phyloP scores from a whole-genome alignment of 2,113 vertebrate genomes.

The Forbesichthys papilliferus region DNA sequence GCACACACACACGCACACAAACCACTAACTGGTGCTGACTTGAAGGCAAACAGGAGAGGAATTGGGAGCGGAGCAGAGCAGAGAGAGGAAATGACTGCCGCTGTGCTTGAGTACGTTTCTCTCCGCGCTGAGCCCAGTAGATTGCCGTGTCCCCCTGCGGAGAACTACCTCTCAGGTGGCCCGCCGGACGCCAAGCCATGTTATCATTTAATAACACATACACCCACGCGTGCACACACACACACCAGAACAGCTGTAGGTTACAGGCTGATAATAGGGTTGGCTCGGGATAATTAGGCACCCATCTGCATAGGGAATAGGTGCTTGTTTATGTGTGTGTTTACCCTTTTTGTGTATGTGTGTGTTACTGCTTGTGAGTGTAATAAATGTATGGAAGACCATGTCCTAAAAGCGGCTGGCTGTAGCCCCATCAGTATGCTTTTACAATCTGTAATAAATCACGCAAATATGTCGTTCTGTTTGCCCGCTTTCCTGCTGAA shows the following conservation, averaged over 20 bases:
- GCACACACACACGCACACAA: conserved; percentile 21
- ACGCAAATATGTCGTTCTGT: conserved; percentile 68
- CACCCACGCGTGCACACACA: conserved; percentile 47
- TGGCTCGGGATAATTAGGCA: conserved; percentile 37
- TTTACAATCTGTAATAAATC: conserved; percentile 65
- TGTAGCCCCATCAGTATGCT: conserved; percentile 16
- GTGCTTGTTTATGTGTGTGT: background rate
- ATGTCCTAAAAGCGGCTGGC: conserved; percentile 34
- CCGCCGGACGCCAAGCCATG: conserved; percentile 69
- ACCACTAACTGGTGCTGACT: conserved; percentile 65
- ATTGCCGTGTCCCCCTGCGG: conserved; percentile 48
- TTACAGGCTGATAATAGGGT: conserved; percentile 49
- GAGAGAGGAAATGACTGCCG: conserved; percentile 58
- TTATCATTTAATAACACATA: conserved; percentile 67
- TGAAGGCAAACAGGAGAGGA: conserved; percentile 58
- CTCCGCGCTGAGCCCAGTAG: conserved; percentile 58
- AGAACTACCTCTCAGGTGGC: conserved; percentile 67
- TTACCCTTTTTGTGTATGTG: conserved; percentile 2
- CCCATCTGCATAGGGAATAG: background rate
- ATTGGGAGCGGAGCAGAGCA: conserved; percentile 45
- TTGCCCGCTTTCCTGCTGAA: conserved; percentile 52
- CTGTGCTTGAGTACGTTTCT: conserved; percentile 67
- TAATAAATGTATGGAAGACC: conserved; percentile 52
- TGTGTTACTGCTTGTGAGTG: conserved; percentile 11
- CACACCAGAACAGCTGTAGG: conserved; percentile 65